These are phyloP conservation scores for Pholis gunnellus DNA, from an alignment of 2,113 vertebrate genomes.

Conservation along the genomic window DNA sequence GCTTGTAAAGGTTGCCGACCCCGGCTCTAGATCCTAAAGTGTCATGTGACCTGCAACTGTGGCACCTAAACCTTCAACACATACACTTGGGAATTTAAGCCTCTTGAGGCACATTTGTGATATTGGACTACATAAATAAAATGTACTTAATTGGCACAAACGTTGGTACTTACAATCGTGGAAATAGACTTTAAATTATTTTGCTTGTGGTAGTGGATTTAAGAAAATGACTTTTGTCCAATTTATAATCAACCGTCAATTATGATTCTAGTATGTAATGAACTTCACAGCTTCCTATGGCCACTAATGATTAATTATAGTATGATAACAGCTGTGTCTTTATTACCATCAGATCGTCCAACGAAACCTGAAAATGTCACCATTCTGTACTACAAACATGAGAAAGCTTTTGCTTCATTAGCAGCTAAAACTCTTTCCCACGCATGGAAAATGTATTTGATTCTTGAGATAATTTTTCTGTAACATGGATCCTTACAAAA, in stretches of 20 bases:
- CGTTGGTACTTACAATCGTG: no score
- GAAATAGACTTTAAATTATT: no score
- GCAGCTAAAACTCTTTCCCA: background rate
- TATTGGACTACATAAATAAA: background rate
- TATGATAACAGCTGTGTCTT: background rate
- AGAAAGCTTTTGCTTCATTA: background rate
- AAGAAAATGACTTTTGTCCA: background rate
- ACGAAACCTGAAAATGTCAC: background rate
- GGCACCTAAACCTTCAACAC: background rate
- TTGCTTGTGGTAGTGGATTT: background rate
- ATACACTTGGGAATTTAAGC: background rate
- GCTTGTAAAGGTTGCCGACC: no score
- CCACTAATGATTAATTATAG: background rate
- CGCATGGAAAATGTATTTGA: background rate
- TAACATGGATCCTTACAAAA: background rate
- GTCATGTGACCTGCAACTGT: background rate
- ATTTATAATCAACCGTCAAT: background rate
- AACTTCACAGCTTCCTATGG: background rate
- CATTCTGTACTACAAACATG: background rate
- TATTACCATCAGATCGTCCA: background rate
- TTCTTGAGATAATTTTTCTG: background rate
- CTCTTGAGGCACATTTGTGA: background rate
- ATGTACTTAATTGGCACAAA: no score
- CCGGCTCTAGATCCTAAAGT: no score
- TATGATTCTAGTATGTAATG: background rate